Evolutionary conservation across 1,140 invertebrate genomes (phyloP).

Genomic region (Dryas iulia): DNA sequence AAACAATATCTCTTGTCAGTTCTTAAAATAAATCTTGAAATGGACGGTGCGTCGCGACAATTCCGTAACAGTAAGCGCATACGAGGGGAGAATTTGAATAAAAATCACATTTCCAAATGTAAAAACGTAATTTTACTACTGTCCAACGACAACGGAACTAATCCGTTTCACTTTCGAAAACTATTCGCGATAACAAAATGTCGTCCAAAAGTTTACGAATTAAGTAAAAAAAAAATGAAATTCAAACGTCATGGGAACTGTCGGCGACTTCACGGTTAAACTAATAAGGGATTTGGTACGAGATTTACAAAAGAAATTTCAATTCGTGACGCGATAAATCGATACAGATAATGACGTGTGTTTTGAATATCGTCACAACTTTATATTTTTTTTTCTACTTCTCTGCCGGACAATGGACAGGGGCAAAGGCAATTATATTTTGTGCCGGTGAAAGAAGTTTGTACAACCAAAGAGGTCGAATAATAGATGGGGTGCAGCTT

Average conservation of each 20-base stretch:
- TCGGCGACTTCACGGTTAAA: constrained; percentile 60
- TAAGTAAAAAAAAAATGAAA: constrained; percentile 59
- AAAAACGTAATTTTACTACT: constrained; percentile 25
- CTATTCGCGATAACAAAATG: constrained; percentile 47
- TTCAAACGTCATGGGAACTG: constrained; percentile 74
- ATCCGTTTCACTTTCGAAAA: constrained; percentile 66
- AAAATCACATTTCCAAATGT: constrained; percentile 26
- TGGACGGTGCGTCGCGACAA: neutral
- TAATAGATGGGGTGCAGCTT: constrained; percentile 55
- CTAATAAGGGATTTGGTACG: constrained; percentile 65
- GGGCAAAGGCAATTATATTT: constrained; percentile 66
- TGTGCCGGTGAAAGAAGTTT: constrained; percentile 46
- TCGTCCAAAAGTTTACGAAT: constrained; percentile 48
- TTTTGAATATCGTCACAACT: constrained; percentile 69
- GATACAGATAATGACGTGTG: constrained; percentile 68
- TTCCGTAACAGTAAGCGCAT: neutral
- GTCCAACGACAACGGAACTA: constrained; percentile 49
- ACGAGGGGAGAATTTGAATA: constrained; percentile 33
- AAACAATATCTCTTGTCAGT: neutral
- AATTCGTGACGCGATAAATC: constrained; percentile 65
- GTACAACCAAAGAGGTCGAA: constrained; percentile 50
- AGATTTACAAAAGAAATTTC: constrained; percentile 53
- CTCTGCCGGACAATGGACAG: neutral
- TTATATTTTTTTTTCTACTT: constrained; percentile 43
- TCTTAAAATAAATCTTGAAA: constrained; percentile 13